Evolutionary conservation across 2,888 invertebrate genomes (phyloP).

Genomic region (Leucoma salicis): DNA sequence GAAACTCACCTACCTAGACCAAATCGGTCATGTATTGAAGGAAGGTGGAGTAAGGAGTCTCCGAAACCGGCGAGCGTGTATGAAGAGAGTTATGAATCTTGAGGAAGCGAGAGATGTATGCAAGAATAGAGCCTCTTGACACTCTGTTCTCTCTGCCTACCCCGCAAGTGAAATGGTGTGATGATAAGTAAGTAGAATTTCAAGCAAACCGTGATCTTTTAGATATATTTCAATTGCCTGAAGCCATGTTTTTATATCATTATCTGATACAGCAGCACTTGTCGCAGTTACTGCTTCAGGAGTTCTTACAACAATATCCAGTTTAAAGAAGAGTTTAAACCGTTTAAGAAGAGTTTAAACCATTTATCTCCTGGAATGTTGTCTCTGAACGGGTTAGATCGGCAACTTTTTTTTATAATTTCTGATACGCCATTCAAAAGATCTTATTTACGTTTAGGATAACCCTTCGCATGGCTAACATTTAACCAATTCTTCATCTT

Average conservation of each 20-base stretch:
- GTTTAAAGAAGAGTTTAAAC: no score
- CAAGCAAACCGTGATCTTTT: constrained; percentile 4
- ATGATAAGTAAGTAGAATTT: no score
- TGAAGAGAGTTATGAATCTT: no score
- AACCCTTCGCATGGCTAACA: background rate
- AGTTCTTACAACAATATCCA: constrained; percentile 24
- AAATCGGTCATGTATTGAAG: no score
- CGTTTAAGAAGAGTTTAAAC: constrained; percentile 26
- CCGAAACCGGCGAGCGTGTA: no score
- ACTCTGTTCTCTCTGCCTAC: no score
- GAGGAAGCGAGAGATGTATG: no score
- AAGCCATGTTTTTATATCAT: constrained; percentile 34
- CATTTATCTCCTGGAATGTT: constrained; percentile 22
- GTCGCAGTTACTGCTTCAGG: constrained; percentile 33
- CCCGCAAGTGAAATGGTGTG: no score
- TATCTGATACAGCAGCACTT: constrained; percentile 22
- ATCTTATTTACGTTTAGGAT: background rate
- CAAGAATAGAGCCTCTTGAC: no score
- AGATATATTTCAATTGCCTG: background rate
- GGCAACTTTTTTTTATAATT: background rate
- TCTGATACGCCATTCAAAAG: background rate
- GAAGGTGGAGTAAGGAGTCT: no score
- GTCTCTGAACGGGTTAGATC: background rate
- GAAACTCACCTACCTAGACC: no score
- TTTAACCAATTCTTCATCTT: background rate